A percentile compares a stretch with the other conserved stretches of the same genome.
Evolutionary conservation across 2,888 invertebrate genomes (phyloP).

Genomic region (Platycheirus rosarum): DNA sequence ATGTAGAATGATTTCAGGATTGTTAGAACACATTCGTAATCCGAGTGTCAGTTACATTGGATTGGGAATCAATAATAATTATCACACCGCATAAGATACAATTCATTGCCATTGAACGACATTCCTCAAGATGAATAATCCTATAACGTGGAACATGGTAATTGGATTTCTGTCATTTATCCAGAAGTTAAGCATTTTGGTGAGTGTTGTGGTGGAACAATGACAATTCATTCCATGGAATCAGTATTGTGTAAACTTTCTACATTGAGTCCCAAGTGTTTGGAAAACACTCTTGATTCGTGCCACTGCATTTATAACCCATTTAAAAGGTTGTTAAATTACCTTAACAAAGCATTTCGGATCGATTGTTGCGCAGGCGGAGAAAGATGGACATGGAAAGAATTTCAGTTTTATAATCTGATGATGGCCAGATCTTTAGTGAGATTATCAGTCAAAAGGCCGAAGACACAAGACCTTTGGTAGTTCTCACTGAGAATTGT

Average conservation of each 20-base stretch:
- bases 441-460: slow-evolving; percentile 3
- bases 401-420: slow-evolving; percentile 17
- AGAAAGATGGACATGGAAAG: not conserved
- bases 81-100: too few species aligned
- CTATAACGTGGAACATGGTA: too few species aligned
- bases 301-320: slow-evolving; percentile 8
- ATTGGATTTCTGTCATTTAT: slow-evolving; percentile 2
- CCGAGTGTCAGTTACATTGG: slow-evolving; percentile 11
- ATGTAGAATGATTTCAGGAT: too few species aligned
- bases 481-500: not conserved
- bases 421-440: not conserved
- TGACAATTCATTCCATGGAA: slow-evolving; percentile 8
- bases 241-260: slow-evolving; percentile 14
- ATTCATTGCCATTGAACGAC: too few species aligned
- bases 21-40: too few species aligned
- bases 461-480: slow-evolving; percentile 6
- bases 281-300: slow-evolving; percentile 9
- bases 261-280: not conserved
- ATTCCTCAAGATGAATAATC: too few species aligned
- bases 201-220: slow-evolving; percentile 7
- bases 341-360: not conserved
- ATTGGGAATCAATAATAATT: too few species aligned
- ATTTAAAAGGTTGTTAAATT: slow-evolving; percentile 7
- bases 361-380: not conserved
- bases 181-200: slow-evolving; percentile 8